Evolutionary conservation across 2,888 invertebrate genomes (phyloP), one percentile per base, ranked within the genome.

Genomic region (Diloba caeruleocephala): DNA sequence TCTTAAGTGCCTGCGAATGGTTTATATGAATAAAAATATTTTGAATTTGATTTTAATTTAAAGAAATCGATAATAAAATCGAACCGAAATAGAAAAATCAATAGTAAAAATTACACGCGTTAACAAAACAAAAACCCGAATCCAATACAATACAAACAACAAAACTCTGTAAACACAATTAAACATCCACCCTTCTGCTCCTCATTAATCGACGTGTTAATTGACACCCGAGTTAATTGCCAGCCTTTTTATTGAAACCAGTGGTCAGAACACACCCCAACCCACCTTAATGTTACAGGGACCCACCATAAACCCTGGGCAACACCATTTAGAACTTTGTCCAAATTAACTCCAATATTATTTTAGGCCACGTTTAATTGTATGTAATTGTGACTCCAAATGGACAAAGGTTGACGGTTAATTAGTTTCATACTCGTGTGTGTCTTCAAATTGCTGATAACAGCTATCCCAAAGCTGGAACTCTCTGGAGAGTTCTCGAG

Each of bases 311-410:
- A 76, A 70, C 64, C 61, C 60, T 28, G 41, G 42, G 56, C 52
- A 56, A 61, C 60, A 56, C 59, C 62, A 69, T 69, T 60, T 46
- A 60, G 68, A 77, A 79, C 78, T 77, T 76, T 76, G 78, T 73
- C 70, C 50, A 70, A 71, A 74, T 78, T 74, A 74, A 68, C 71
- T 65, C 58, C 71, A 74, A 84, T 84, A 84, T 84, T 82, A 81
- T 83, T 81, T 80, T 79, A 81, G 81, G 78, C 62, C 59, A 59
- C 69, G 69, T 78, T 79, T 79, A 81, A 79, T 76, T 76, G 74
- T 69, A 64, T 73, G 75, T 79, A 79, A 77, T 81, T 79, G 76
- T 71, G 73, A 77, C 60, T 72, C 42, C 21, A 37, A 66, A 65
- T 64, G 74, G 71, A 65, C 76, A 74, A 76, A 71, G 71, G 74